Conservation (phyloP, 2,888 invertebrate genomes). For the Eilema sororculum region DNA sequence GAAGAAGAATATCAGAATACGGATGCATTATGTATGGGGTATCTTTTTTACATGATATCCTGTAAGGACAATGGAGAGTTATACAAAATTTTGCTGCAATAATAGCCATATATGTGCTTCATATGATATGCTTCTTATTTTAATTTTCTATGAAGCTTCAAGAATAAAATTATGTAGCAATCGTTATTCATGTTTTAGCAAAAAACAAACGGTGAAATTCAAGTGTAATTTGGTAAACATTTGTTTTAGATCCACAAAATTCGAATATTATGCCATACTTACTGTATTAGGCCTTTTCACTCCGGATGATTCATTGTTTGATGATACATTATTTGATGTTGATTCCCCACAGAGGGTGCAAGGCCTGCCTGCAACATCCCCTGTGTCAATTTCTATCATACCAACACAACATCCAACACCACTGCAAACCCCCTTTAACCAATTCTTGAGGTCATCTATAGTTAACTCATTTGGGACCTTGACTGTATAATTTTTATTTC, state of each 20-base stretch:
- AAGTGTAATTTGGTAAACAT: too few relatives aligned
- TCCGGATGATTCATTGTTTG: constrained; percentile 67
- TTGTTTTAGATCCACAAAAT: background rate
- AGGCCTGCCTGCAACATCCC: constrained; percentile 77
- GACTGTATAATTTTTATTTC: constrained; percentile 83
- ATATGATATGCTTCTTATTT: too few relatives aligned
- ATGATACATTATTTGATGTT: constrained; percentile 57
- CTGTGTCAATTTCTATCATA: constrained; percentile 84
- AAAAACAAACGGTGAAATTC: too few relatives aligned
- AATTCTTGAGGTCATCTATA: constrained; percentile 80
- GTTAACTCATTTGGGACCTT: constrained; percentile 85
- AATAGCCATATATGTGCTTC: too few relatives aligned
- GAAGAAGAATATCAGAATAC: too few relatives aligned
- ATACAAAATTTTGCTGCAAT: too few relatives aligned
- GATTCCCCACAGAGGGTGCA: constrained; percentile 80
- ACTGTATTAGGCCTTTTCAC: constrained; percentile 75
- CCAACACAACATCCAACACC: constrained; percentile 87
- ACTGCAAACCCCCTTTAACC: constrained; percentile 83
- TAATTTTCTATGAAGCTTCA: too few relatives aligned
- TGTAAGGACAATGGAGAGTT: too few relatives aligned
- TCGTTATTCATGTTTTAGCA: too few relatives aligned
- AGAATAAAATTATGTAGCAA: too few relatives aligned
- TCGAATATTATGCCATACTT: constrained; percentile 47
- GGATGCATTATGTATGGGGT: too few relatives aligned
- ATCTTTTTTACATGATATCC: too few relatives aligned